These are phyloP conservation scores for Oryzias woworae DNA, from an alignment of 2,113 vertebrate genomes.

Conservation along the genomic window DNA sequence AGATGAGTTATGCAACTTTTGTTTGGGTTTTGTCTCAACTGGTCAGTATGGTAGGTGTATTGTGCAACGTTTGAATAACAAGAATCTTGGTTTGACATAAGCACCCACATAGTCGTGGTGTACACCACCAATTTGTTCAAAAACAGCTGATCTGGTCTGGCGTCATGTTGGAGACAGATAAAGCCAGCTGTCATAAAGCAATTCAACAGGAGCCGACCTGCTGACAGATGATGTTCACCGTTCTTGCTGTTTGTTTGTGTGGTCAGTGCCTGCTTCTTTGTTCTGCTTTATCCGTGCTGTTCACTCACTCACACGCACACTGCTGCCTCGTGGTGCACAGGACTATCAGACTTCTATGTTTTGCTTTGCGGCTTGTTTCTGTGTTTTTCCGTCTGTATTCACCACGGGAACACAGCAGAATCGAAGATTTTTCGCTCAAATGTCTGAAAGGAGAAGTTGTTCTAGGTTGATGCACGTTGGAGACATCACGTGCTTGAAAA, in stretches of 20 bases:
- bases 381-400: not conserved
- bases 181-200: not conserved
- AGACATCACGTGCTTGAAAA: too few relatives aligned
- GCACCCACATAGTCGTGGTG: too few relatives aligned
- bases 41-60: too few relatives aligned
- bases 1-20: too few relatives aligned
- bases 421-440: not conserved
- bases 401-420: not conserved
- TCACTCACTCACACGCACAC: slow-evolving; percentile 17
- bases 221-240: not conserved
- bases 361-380: not conserved
- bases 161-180: not conserved
- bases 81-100: too few relatives aligned
- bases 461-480: too few relatives aligned
- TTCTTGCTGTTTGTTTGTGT: not conserved
- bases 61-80: too few relatives aligned
- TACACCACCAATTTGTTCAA: not conserved
- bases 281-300: slow-evolving; percentile 9
- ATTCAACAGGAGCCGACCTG: not conserved
- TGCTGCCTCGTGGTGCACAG: not conserved
- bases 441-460: too few relatives aligned
- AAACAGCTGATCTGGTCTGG: not conserved
- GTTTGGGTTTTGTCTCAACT: too few relatives aligned
- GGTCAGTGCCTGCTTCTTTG: not conserved
- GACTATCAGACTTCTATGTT: not conserved